Base-by-base conservation (phyloP, 2,888 invertebrate genomes). In the Cryptus viduatorius region DNA sequence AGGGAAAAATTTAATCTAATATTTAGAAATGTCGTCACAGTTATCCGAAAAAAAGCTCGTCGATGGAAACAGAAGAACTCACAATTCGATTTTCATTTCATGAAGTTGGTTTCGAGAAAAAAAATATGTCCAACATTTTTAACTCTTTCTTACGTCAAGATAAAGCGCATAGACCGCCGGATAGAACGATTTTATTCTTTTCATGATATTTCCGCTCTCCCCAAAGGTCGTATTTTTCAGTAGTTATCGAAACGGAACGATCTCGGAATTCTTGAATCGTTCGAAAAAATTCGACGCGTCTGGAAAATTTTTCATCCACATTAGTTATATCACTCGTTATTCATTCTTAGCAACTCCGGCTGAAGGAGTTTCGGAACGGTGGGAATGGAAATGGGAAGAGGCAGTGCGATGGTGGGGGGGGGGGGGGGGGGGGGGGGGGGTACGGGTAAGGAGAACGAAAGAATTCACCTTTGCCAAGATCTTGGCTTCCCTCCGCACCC, bases 391-490 rank as follows among this genome's bases (percentile, higher is more conserved):
- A 61, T 37, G 31, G 61, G 14, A 61, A 31, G 14, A 61, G 31
- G 31, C 2, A 61, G 61, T 1, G 10, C 37, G 19, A 44, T 7
- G 48, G 31, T 24, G 48, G 42, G 19, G 24, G 53, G 19, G 24
- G 53, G n/a, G 24, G 19, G 24, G 53, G n/a, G 48, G 31, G n/a
- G 48, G 42, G 19, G 24, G 53, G 19, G 24, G 53, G n/a, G 24
- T n/a, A 12, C 31, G 14, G 50, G 4, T 31, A 53, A 67, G n/a
- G 37, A 46, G 44, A n/a, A 56, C 69, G 59, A 67, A 61, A 50
- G 68, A 72, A 79, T 76, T 79, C 79, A 82, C 79, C 75, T 82
- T 72, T 85, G 72, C 79, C 79, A 79, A 82, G 82, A 79, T 85
- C 82, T 77, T 19, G 59, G 37, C 46, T 67, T 67, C 67, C 61